Percentiles rank a stretch among this genome's conserved stretches.
Conservation (phyloP, 2,888 invertebrate genomes). For the Platypus cylindrus region DNA sequence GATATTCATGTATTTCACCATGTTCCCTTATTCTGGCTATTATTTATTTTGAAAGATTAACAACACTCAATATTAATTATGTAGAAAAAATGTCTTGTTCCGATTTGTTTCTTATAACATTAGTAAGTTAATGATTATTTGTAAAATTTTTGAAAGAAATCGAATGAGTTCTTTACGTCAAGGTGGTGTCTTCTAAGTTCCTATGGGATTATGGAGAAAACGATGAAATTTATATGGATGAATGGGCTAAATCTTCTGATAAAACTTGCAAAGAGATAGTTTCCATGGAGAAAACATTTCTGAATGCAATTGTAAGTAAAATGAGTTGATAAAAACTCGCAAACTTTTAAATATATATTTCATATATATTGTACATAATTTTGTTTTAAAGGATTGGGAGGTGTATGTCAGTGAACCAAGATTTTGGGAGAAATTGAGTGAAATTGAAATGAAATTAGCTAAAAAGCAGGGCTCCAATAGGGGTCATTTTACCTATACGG, state of each 20-base stretch:
- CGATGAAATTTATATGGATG: constrained; percentile 80
- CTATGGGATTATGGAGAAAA: constrained; percentile 86
- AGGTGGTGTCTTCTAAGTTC: constrained; percentile 97
- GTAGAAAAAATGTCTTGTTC: constrained; percentile 72
- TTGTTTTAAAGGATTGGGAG: constrained; percentile 62
- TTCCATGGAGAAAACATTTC: constrained; percentile 74
- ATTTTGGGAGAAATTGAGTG: constrained; percentile 58
- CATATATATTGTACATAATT: background rate
- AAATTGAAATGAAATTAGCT: constrained; percentile 62
- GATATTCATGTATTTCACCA: constrained; percentile 77
- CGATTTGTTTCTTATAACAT: constrained; percentile 86
- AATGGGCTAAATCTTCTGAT: constrained; percentile 84
- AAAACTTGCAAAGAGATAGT: constrained; percentile 62
- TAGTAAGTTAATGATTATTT: constrained; percentile 46
- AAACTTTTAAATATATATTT: constrained; percentile 2
- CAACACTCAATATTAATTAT: constrained; percentile 69
- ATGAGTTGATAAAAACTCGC: background rate
- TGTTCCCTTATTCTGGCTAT: constrained; percentile 87
- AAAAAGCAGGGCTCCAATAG: constrained; percentile 55
- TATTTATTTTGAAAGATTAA: constrained; percentile 83
- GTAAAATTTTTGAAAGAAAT: background rate
- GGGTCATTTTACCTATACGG: constrained; percentile 75
- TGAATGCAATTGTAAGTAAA: constrained; percentile 71
- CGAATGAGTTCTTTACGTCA: constrained; percentile 9
- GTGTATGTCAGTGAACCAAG: constrained; percentile 63